Conservation (phyloP, 2,888 invertebrate genomes). For the Eudemis profundana region DNA sequence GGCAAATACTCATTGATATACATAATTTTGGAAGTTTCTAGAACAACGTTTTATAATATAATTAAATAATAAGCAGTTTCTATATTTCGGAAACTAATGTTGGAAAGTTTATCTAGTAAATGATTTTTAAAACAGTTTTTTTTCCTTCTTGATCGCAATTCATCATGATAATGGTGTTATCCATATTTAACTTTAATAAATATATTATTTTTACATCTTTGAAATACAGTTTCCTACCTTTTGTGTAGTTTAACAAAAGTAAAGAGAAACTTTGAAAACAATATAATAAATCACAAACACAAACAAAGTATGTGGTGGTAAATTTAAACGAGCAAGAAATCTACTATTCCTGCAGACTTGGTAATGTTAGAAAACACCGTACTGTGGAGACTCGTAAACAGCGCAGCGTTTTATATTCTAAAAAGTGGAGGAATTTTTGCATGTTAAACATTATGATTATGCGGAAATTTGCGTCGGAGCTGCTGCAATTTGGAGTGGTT, state of each 20-base stretch:
- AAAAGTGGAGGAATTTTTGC: neutral
- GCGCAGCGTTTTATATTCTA: slow-evolving; percentile 16
- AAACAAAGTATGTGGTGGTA: slow-evolving; percentile 5
- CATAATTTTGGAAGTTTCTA: too few relatives aligned
- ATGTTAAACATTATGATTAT: neutral
- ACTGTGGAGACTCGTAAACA: slow-evolving; percentile 28
- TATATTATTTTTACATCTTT: slow-evolving; percentile 1
- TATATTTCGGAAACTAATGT: too few relatives aligned
- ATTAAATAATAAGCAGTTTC: too few relatives aligned
- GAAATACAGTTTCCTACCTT: slow-evolving; percentile 11
- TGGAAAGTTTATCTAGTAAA: too few relatives aligned
- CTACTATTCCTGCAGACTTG: slow-evolving; percentile 11
- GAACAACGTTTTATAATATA: too few relatives aligned
- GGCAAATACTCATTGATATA: too few relatives aligned
- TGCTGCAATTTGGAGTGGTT: neutral
- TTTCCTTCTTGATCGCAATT: neutral
- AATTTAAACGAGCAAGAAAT: slow-evolving; percentile 33
- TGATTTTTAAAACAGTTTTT: too few relatives aligned
- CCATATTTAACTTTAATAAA: too few relatives aligned
- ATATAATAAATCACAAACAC: slow-evolving; percentile 36
- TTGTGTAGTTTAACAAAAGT: slow-evolving; percentile 13
- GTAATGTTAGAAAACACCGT: slow-evolving; percentile 23
- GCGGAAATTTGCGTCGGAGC: neutral
- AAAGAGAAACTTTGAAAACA: slow-evolving; percentile 27
- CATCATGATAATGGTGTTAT: neutral